These are phyloP conservation scores for Cavia porcellus DNA, from an alignment of 2,113 vertebrate species.

Conservation along the genomic window DNA sequence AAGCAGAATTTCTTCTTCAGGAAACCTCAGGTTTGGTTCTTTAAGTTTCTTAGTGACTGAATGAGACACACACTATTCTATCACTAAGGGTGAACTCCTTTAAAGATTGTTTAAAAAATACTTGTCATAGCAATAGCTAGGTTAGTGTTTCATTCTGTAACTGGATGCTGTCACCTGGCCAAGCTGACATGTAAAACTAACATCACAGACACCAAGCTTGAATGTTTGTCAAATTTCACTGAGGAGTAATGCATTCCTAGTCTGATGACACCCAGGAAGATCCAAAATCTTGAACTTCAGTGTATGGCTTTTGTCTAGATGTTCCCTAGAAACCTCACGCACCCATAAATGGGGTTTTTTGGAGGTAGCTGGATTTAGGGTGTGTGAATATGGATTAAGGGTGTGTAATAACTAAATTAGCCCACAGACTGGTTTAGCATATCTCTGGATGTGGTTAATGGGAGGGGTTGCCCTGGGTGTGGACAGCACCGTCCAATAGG, in stretches of 20 bases:
- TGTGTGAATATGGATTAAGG: not conserved
- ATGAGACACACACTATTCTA: not conserved
- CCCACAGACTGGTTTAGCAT: not conserved
- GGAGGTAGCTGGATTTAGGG: not conserved
- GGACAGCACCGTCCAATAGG: not conserved
- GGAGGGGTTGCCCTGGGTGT: not conserved
- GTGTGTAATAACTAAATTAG: not conserved
- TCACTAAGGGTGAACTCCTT: not conserved
- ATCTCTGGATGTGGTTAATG: not conserved
- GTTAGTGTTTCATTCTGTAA: not conserved
- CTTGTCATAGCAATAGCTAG: not conserved
- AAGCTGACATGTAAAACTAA: not conserved
- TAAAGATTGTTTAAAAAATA: not conserved
- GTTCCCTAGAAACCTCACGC: not conserved
- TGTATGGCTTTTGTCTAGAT: not conserved
- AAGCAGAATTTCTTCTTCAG: not conserved
- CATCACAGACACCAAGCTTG: no score
- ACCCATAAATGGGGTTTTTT: not conserved
- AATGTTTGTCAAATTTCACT: no score
- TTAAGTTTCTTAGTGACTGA: not conserved
- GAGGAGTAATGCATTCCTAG: fast-evolving
- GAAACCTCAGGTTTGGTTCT: not conserved
- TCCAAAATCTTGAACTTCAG: not conserved
- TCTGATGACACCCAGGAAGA: no score
- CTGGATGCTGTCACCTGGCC: not conserved